Conservation (phyloP, 1,140 invertebrate genomes). For the Vanessa atalanta region DNA sequence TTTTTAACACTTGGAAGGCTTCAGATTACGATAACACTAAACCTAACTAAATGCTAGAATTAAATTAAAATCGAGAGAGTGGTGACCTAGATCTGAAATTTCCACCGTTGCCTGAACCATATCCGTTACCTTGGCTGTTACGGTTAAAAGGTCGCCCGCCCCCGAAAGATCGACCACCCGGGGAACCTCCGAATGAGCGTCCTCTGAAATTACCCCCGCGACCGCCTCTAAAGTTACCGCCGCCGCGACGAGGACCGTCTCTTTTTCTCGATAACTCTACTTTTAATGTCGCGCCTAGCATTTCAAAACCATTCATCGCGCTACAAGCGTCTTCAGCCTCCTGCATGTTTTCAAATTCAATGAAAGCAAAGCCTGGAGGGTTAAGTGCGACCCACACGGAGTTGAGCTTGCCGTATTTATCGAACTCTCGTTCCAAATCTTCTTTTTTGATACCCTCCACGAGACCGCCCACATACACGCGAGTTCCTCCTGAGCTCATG, state of each 20-base stretch:
- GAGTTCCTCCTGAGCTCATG: slow-evolving; percentile 83
- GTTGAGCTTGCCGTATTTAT: slow-evolving; percentile 95
- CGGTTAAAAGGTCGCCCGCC: slow-evolving; percentile 59
- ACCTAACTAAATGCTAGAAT: slow-evolving; percentile 75
- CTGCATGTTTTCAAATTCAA: slow-evolving; percentile 97
- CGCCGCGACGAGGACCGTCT: slow-evolving; percentile 80
- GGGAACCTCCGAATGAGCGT: slow-evolving; percentile 56
- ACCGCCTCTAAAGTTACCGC: slow-evolving; percentile 79
- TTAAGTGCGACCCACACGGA: slow-evolving; percentile 92
- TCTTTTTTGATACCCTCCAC: slow-evolving; percentile 92
- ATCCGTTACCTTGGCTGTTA: slow-evolving; percentile 73
- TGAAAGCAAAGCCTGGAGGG: slow-evolving; percentile 97
- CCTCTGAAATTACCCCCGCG: slow-evolving; percentile 70
- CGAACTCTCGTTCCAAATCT: slow-evolving; percentile 91
- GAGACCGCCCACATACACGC: slow-evolving; percentile 92
- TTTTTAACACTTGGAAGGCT: slow-evolving; percentile 77
- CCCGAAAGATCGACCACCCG: slow-evolving; percentile 44
- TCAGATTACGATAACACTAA: slow-evolving; percentile 80
- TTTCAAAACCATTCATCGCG: slow-evolving; percentile 93
- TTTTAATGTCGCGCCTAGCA: slow-evolving; percentile 89
- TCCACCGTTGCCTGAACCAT: slow-evolving; percentile 76
- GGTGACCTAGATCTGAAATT: slow-evolving; percentile 80
- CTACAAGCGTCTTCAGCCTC: slow-evolving; percentile 97
- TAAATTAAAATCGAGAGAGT: slow-evolving; percentile 74
- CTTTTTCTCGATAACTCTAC: slow-evolving; percentile 91